Base-by-base conservation (phyloP, 2,113 vertebrate genomes). In the Oncorhynchus nerka region DNA sequence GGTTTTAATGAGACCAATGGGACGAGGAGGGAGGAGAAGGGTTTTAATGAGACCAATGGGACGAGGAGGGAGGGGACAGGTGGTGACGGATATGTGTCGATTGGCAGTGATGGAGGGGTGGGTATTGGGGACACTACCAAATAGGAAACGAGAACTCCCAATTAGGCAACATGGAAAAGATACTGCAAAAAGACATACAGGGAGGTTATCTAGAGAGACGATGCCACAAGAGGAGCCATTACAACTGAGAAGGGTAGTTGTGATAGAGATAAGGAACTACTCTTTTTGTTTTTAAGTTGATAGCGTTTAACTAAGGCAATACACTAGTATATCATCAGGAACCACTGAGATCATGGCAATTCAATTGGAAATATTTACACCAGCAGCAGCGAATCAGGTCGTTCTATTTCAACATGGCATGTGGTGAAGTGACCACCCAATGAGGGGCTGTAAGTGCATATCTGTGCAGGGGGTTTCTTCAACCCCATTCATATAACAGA, bases 81-180 rank as follows among this genome's bases (percentile, higher is more conserved):
- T 0, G 26, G 49, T 83, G 87, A 87, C 30, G 57, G 85, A 86
- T 82, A 86, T 12, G 22, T 87, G 84, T 89, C 89, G 84, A 68
- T 91, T 82, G 34, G 64, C 51, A 20, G 34, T 13, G 16, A 20
- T 48, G 19, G 34, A 57, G 55, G 70, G 22, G 9, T 7, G 24
- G 68, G n/a, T 48, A 26, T 57, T 22, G 30, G 70, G 2, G 67
- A 61, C 32, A 71, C 68, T n/a, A 8, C 5, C 16, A 32, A 32
- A 70, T n/a, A 51, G 39, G 22, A 22, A 22, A 49, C 5, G 69
- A 15, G 4, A 8, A 16, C 13, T 4, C 55, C 55, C 55, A 57
- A 62, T 62, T 24, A 22, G 20, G 19, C 5, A 62, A 62, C n/a
- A 62, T 22, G 19, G 59, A 62, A 22, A 57, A 20, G 39, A 45